Evolutionary conservation across 2,888 invertebrate species (phyloP).

Genomic region (Parnassius mnemosyne): DNA sequence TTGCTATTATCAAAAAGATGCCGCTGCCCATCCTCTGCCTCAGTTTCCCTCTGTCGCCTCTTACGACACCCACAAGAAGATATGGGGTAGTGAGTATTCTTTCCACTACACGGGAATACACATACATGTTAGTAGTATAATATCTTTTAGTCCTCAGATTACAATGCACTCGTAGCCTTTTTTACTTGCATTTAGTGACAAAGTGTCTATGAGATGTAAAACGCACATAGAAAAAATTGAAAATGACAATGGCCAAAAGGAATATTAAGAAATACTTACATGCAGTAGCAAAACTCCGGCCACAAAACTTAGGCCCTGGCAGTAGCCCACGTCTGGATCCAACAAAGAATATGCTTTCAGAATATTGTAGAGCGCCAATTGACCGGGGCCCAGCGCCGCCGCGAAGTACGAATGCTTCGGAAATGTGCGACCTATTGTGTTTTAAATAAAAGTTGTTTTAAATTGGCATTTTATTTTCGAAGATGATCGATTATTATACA

Average conservation of each 20-base stretch:
- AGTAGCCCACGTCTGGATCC: slow-evolving; percentile 97
- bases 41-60: no score
- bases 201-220: no score
- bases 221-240: background rate
- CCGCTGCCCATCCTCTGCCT: no score
- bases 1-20: no score
- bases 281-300: slow-evolving; percentile 96
- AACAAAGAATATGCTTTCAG: slow-evolving; percentile 97
- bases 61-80: no score
- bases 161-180: no score
- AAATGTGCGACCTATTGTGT: slow-evolving; percentile 88
- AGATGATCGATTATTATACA: no score
- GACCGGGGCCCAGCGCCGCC: slow-evolving; percentile 94
- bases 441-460: background rate
- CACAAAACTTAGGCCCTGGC: slow-evolving; percentile 97
- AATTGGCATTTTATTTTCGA: background rate
- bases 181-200: no score
- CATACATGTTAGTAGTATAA: no score
- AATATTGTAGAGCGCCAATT: slow-evolving; percentile 95
- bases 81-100: no score
- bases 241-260: background rate
- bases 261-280: slow-evolving; percentile 79
- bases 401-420: slow-evolving; percentile 97
- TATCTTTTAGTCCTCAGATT: no score
- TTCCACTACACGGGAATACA: no score